These are phyloP conservation scores for Physocephala rufipes DNA, from an alignment of 2,888 invertebrate genomes.

Conservation along the genomic window DNA sequence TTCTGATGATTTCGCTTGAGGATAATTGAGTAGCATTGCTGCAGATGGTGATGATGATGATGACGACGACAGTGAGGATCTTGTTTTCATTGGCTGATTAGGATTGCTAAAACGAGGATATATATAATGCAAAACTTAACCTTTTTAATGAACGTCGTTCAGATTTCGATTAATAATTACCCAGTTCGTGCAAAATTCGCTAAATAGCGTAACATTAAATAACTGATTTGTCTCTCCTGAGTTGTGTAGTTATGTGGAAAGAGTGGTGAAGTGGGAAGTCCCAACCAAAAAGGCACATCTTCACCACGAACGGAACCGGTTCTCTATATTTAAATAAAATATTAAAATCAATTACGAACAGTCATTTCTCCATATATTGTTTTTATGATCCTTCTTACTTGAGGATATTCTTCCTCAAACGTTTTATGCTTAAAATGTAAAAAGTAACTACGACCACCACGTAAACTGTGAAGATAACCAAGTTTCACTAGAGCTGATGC, in stretches of 20 bases:
- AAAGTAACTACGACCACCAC: conserved; percentile 84
- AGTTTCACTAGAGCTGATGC: conserved; percentile 84
- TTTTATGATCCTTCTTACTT: conserved; percentile 70
- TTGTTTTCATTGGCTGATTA: conserved; percentile 51
- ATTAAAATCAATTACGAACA: too few relatives aligned
- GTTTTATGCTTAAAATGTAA: conserved; percentile 89
- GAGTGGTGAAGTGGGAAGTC: conserved; percentile 76
- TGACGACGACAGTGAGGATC: conserved; percentile 40
- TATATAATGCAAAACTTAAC: neutral
- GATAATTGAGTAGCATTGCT: conserved; percentile 19
- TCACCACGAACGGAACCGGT: conserved; percentile 86
- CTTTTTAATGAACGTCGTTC: neutral
- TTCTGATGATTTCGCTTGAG: neutral
- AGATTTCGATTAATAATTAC: conserved; percentile 68
- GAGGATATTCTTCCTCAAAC: conserved; percentile 80
- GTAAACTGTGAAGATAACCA: conserved; percentile 81
- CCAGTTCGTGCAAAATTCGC: conserved; percentile 88
- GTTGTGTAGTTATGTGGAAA: conserved; percentile 82
- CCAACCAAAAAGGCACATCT: conserved; percentile 85
- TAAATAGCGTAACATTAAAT: conserved; percentile 83
- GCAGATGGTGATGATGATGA: conserved; percentile 40
- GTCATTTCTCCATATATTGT: too few relatives aligned
- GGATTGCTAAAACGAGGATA: conserved; percentile 54
- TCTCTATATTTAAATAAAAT: conserved; percentile 69
- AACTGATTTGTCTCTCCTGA: conserved; percentile 80